Base-by-base conservation (phyloP, 2,797 vertebrate species). In the Tarsius wallacei region DNA sequence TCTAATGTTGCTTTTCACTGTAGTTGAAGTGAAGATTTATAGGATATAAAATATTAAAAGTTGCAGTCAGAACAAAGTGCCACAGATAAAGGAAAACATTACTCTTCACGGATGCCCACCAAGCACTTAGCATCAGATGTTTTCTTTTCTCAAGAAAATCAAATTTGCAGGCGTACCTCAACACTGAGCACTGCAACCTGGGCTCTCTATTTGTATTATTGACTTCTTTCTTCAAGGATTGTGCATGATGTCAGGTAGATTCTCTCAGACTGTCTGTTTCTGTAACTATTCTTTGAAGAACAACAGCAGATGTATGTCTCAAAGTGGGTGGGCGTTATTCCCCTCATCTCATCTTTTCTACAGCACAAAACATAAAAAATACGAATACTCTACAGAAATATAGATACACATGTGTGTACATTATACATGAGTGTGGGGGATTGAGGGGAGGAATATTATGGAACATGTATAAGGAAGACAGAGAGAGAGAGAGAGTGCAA, bases 41-140 rank as follows among this genome's bases (percentile, higher is more conserved):
- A 89, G 42, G 42, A 81, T 87, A 87, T 94, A 66, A 97, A 95
- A 97, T 94, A 97, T 87, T 97, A 73, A 93, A 96, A 97, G 49
- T 55, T 82, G 2, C 70, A 88, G 51, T 73, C 78, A 90, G 74
- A 94, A 88, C 77, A 95, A 96, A 93, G 42, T 94, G 4, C 31
- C 94, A 80, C 17, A 47, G 57, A 78, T 96, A 66, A 93, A 90
- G 22, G 91, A 89, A 97, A 93, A 21, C 42, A 77, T 77, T n/a
- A 42, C 33, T 93, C 55, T 91, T 61, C 10, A 55, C 26, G 12
- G 47, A 91, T 80, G 55, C 57, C 91, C 83, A 47, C 7, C 1
- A 5, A 80, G 51, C 36, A 68, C 9, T 93, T 36, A 81, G 55
- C 28, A 91, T 22, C 33, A 91, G 2, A 28, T 26, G 66, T 66